Conservation (phyloP, 2,888 invertebrate species). For the Aspidiotus destructor region DNA sequence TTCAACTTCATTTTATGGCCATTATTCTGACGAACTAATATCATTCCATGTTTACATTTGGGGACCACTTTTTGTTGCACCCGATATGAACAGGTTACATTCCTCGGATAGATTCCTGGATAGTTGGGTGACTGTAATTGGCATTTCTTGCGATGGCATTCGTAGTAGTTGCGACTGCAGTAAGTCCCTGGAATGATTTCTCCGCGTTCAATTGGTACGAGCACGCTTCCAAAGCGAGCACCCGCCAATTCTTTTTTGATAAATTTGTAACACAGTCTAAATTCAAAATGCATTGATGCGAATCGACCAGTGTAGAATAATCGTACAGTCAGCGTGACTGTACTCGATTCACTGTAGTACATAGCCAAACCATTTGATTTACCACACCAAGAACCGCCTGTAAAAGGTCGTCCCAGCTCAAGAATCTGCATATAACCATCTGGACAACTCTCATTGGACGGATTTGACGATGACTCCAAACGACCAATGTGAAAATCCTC, state of each 20-base stretch:
- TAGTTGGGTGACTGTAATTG: conserved; percentile 83
- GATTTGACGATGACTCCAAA: conserved; percentile 57
- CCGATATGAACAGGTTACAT: conserved; percentile 85
- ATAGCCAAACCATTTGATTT: conserved; percentile 72
- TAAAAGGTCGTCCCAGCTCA: conserved; percentile 75
- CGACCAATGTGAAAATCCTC: conserved; percentile 80
- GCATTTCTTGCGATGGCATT: conserved; percentile 74
- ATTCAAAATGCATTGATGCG: conserved; percentile 61
- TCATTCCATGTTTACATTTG: conserved; percentile 84
- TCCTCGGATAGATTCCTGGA: conserved; percentile 77
- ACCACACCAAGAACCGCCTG: conserved; percentile 85
- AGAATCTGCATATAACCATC: conserved; percentile 81
- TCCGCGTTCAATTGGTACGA: conserved; percentile 70
- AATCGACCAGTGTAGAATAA: conserved; percentile 41
- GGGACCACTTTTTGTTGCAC: conserved; percentile 75
- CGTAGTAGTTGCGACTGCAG: conserved; percentile 73
- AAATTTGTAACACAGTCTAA: conserved; percentile 70
- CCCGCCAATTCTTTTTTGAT: conserved; percentile 59
- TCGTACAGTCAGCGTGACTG: conserved; percentile 65
- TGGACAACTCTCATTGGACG: conserved; percentile 64
- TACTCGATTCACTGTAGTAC: conserved; percentile 82
- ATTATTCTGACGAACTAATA: conserved; percentile 68
- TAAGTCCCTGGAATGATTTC: conserved; percentile 70
- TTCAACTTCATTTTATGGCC: conserved; percentile 48
- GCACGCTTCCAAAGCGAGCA: conserved; percentile 58